phyloP scores from a whole-genome alignment of 2,113 vertebrate species.

The Brienomyrus longianalis region DNA sequence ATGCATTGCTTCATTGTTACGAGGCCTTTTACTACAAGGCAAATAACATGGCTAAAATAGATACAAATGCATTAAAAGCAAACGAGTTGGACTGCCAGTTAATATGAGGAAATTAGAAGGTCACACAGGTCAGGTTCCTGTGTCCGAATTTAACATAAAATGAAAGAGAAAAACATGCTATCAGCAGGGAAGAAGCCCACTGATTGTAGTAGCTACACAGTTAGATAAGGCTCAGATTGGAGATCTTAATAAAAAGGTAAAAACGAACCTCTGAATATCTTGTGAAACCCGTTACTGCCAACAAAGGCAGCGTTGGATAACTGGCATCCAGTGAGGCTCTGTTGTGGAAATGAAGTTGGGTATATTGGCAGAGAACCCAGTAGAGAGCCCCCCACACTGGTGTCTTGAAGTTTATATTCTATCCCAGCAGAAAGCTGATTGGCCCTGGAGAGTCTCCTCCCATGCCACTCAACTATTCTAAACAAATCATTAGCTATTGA shows the following conservation, averaged over 20 bases:
- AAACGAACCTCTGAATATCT: background rate
- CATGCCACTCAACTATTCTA: background rate
- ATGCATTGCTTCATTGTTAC: background rate
- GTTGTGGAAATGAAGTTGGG: background rate
- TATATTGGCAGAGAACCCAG: background rate
- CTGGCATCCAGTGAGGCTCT: background rate
- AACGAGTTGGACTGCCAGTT: no score
- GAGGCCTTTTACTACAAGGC: background rate
- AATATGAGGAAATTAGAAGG: background rate
- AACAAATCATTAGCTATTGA: background rate
- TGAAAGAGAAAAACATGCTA: background rate
- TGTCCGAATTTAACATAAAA: background rate
- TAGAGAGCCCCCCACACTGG: background rate
- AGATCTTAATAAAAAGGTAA: background rate
- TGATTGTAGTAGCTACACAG: background rate
- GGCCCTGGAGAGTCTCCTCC: background rate
- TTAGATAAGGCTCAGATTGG: background rate
- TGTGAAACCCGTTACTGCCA: background rate
- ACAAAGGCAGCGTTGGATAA: background rate
- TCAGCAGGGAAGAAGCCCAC: background rate
- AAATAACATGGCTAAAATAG: background rate
- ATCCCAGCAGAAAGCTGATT: background rate
- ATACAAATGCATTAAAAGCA: background rate
- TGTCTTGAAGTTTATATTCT: background rate
- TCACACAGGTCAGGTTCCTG: background rate